Evolutionary conservation across 2,888 invertebrate genomes (phyloP).

Genomic region (Coenonympha arcania): DNA sequence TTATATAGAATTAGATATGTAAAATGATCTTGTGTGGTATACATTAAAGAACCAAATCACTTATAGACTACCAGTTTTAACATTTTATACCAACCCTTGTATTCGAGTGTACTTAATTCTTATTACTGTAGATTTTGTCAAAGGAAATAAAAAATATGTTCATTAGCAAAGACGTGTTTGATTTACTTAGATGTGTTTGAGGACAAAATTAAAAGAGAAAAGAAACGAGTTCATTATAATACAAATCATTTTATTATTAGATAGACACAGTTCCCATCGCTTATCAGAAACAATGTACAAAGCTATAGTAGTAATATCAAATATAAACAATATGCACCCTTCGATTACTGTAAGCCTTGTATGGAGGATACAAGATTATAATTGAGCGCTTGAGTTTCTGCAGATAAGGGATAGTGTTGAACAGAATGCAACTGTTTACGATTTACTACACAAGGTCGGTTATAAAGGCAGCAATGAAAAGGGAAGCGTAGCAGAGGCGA

Average conservation of each 20-base stretch:
- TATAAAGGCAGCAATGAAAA: conserved; percentile 67
- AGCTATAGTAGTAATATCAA: conserved; percentile 78
- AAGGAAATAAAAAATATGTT: conserved; percentile 71
- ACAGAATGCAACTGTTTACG: conserved; percentile 71
- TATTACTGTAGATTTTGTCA: conserved; percentile 72
- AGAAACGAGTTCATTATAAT: conserved; percentile 69
- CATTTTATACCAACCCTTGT: conserved; percentile 74
- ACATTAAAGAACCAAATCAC: conserved; percentile 67
- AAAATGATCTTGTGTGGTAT: conserved; percentile 54
- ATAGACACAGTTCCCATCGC: conserved; percentile 82
- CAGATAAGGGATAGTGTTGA: conserved; percentile 64
- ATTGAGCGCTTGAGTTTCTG: conserved; percentile 73
- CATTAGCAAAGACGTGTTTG: conserved; percentile 56
- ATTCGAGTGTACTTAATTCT: conserved; percentile 73
- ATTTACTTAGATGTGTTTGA: conserved; percentile 31
- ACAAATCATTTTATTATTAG: conserved; percentile 81
- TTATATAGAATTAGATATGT: conserved; percentile 38
- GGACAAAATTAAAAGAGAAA: conserved; percentile 28
- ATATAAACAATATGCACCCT: conserved; percentile 76
- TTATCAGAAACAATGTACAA: conserved; percentile 81
- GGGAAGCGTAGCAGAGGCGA: conserved; percentile 64
- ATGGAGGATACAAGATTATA: conserved; percentile 67
- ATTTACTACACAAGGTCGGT: conserved; percentile 67
- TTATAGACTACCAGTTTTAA: conserved; percentile 65
- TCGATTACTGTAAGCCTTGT: conserved; percentile 73